A percentile compares a stretch with the other conserved stretches of the same genome.
Evolutionary conservation across 2,888 invertebrate genomes (phyloP).

Genomic region (Timandra comae): DNA sequence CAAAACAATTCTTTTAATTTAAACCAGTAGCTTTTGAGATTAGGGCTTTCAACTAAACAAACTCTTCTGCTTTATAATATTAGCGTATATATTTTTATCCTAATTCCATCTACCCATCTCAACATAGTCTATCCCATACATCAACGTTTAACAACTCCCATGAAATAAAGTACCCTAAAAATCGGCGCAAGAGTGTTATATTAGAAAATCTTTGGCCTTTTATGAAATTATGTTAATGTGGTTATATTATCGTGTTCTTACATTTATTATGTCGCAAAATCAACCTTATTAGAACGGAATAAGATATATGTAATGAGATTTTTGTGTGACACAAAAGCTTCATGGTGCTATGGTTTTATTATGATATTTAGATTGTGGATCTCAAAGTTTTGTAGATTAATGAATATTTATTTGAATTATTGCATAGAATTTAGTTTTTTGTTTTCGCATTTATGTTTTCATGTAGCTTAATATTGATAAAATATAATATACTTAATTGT

Average conservation of each 20-base stretch:
- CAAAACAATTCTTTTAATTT: too few relatives aligned
- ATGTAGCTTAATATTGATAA: too few relatives aligned
- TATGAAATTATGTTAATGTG: conserved; percentile 68
- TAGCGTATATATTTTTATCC: too few relatives aligned
- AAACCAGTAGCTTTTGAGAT: too few relatives aligned
- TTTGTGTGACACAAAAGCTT: conserved; percentile 14
- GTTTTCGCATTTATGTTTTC: too few relatives aligned
- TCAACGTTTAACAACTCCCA: conserved; percentile 21
- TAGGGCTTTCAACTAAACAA: too few relatives aligned
- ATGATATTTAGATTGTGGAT: conserved; percentile 10
- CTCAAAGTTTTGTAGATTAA: too few relatives aligned
- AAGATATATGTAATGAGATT: conserved; percentile 6
- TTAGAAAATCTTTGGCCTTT: conserved; percentile 62
- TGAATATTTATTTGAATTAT: too few relatives aligned
- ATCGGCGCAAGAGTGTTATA: conserved; percentile 57
- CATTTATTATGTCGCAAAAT: conserved; percentile 1
- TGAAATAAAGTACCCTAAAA: conserved; percentile 33
- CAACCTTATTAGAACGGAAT: conserved; percentile 6
- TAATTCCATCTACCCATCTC: too few relatives aligned
- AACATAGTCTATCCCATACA: conserved; percentile 10
- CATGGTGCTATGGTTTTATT: conserved; percentile 25
- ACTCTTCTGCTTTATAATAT: too few relatives aligned
- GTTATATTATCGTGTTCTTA: conserved; percentile 10
- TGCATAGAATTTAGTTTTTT: too few relatives aligned
- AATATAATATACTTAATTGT: too few relatives aligned